phyloP scores from a whole-genome alignment of 2,797 vertebrate species.

The Philypnodon macrostomus region DNA sequence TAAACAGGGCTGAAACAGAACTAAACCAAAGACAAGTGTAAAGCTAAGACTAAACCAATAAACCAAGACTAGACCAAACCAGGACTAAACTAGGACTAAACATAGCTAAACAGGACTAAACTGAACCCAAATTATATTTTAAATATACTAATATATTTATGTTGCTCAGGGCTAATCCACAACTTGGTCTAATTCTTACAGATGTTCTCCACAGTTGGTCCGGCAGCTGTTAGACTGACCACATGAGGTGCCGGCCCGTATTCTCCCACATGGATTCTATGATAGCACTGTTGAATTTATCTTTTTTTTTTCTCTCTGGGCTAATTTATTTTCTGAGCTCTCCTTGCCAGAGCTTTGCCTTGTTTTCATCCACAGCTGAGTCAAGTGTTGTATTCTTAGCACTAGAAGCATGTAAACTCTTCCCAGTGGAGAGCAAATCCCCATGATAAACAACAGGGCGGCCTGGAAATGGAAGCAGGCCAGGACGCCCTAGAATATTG shows the following conservation, averaged over 20 bases:
- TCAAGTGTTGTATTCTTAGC: slow-evolving; percentile 28
- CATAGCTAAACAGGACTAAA: no score
- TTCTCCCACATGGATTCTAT: slow-evolving; percentile 32
- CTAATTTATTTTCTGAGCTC: slow-evolving; percentile 46
- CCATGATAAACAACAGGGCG: slow-evolving; percentile 19
- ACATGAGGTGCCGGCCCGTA: slow-evolving; percentile 46
- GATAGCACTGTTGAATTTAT: slow-evolving; percentile 30
- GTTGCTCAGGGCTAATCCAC: no score
- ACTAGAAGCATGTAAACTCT: slow-evolving; percentile 14
- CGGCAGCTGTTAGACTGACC: slow-evolving; percentile 66
- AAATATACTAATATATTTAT: no score
- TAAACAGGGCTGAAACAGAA: no score
- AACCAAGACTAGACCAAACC: no score
- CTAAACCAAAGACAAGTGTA: no score
- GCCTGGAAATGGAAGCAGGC: slow-evolving; percentile 9
- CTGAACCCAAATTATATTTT: no score
- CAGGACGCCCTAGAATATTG: neutral
- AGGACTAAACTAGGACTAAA: no score
- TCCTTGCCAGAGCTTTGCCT: no score
- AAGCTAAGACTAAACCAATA: no score
- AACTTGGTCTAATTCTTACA: no score
- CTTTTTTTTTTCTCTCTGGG: slow-evolving; percentile 24
- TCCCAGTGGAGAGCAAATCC: slow-evolving; percentile 20
- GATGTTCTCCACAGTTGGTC: slow-evolving; percentile 54
- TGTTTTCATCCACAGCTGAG: slow-evolving; percentile 29